Conservation (phyloP, 2,888 invertebrate genomes). For the Troides oblongomaculatus region DNA sequence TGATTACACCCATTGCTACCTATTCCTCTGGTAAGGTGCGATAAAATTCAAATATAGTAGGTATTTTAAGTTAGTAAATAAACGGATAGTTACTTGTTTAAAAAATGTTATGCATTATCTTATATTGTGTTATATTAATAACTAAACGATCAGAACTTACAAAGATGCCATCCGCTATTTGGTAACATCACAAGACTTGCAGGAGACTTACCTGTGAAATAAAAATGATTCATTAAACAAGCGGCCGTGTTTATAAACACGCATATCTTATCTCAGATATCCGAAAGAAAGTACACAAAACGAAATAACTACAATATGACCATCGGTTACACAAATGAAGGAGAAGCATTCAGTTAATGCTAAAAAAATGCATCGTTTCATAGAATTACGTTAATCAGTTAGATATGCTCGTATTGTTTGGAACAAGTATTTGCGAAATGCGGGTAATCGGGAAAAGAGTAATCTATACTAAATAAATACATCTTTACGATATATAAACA, state of each 20-base stretch:
- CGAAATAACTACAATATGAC: background rate
- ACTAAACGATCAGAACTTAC: slow-evolving; percentile 12
- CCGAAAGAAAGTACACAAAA: slow-evolving; percentile 6
- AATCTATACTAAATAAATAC: background rate
- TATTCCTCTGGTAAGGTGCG: no score
- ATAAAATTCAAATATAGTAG: no score
- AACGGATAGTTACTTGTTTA: no score
- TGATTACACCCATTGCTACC: no score
- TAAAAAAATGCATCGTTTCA: background rate
- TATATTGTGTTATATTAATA: background rate
- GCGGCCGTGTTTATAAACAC: background rate
- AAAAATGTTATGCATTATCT: background rate
- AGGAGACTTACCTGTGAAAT: slow-evolving; percentile 26
- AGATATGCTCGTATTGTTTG: background rate
- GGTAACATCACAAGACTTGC: slow-evolving; percentile 2
- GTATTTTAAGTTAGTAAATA: no score
- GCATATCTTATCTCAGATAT: background rate
- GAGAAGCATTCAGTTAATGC: background rate
- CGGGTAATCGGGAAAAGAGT: background rate
- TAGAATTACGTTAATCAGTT: background rate
- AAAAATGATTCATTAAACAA: slow-evolving; percentile 11
- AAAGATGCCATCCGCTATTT: background rate
- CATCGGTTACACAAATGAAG: background rate
- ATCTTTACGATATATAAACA: background rate
- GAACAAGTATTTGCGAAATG: background rate